A percentile compares a stretch with the other conserved stretches of the same genome.
Conservation (phyloP, 2,113 vertebrate species). For the Mormyrus lacerda region DNA sequence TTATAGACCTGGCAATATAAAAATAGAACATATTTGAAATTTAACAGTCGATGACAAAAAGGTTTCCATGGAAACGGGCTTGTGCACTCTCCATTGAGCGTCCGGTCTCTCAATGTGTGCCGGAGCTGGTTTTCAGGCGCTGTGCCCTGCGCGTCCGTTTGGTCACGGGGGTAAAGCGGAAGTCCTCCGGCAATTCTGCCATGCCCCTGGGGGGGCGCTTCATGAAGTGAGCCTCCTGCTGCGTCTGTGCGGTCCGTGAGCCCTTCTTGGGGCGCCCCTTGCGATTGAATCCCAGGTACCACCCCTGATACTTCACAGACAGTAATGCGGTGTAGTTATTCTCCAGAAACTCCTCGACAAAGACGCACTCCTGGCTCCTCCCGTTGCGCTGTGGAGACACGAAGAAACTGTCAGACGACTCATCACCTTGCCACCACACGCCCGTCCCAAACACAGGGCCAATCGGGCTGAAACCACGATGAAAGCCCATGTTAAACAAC, state of each 20-base stretch:
- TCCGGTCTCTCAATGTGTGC: conserved; percentile 51
- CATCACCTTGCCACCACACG: not conserved
- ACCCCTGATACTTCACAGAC: conserved; percentile 65
- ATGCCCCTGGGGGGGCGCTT: conserved; percentile 65
- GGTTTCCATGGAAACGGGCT: conserved; percentile 22
- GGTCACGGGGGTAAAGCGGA: conserved; percentile 68
- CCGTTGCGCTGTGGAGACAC: conserved; percentile 60
- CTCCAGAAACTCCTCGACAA: conserved; percentile 72
- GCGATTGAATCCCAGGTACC: conserved; percentile 72
- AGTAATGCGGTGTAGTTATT: conserved; percentile 73
- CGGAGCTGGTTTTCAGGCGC: conserved; percentile 59
- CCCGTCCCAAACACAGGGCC: not conserved
- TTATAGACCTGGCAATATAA: conserved; percentile 63
- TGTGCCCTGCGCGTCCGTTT: conserved; percentile 62
- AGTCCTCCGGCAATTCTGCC: conserved; percentile 62
- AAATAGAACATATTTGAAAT: conserved; percentile 69
- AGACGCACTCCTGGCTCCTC: conserved; percentile 65
- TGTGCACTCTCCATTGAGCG: not conserved
- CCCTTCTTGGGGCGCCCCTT: conserved; percentile 64
- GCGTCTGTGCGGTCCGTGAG: conserved; percentile 61
- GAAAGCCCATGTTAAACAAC: not conserved
- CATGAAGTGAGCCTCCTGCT: conserved; percentile 73
- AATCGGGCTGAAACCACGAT: not conserved
- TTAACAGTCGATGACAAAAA: conserved; percentile 35
- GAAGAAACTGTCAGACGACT: not conserved